phyloP scores from a whole-genome alignment of 2,113 vertebrate species.

The Chaetodon auriga region DNA sequence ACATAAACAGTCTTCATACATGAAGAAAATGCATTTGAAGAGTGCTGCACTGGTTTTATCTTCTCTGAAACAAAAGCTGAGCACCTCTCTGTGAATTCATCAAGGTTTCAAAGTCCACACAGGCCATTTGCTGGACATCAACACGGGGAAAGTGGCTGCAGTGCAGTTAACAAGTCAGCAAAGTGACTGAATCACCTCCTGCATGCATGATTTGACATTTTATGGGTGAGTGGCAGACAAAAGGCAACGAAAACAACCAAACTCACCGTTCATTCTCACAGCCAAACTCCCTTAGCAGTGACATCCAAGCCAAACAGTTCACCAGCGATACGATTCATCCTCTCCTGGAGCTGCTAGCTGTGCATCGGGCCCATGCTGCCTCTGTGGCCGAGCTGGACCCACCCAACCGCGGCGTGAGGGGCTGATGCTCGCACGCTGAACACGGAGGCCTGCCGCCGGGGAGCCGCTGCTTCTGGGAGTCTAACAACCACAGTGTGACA shows the following conservation, averaged over 20 bases:
- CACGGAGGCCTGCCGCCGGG: slow-evolving; percentile 67
- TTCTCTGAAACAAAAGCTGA: not conserved
- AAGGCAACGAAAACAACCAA: not conserved
- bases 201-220: not conserved
- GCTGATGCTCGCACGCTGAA: slow-evolving; percentile 60
- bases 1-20: not conserved
- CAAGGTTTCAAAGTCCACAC: not conserved
- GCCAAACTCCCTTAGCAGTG: slow-evolving; percentile 45
- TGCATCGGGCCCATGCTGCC: slow-evolving; percentile 52
- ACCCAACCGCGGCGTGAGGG: slow-evolving; percentile 55
- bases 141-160: not conserved
- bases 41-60: not conserved
- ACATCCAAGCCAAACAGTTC: slow-evolving; percentile 31
- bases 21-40: not conserved
- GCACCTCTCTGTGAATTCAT: not conserved
- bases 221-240: not conserved
- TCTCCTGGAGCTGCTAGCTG: slow-evolving; percentile 20
- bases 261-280: slow-evolving; percentile 90
- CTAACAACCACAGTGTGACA: slow-evolving; percentile 34
- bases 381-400: slow-evolving; percentile 52
- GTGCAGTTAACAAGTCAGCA: slow-evolving; percentile 2
- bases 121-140: not conserved
- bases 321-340: slow-evolving; percentile 5
- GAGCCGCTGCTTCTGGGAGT: slow-evolving; percentile 36
- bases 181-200: not conserved